phyloP scores from a whole-genome alignment of 1,140 invertebrate genomes.

The Gonatopus flavifemur region DNA sequence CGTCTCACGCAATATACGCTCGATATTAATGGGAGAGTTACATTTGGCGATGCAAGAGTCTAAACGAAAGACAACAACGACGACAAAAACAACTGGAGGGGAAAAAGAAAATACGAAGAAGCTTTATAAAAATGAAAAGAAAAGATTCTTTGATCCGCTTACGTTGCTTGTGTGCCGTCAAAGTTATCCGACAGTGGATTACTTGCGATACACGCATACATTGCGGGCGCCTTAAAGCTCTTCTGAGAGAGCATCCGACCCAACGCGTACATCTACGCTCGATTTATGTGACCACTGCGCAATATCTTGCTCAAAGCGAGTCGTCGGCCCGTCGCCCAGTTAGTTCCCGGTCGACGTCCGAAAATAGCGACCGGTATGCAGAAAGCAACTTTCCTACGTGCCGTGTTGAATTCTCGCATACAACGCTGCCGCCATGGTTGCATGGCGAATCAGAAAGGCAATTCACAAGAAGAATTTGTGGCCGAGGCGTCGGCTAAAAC shows the following conservation, averaged over 20 bases:
- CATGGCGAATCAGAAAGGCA: too few species aligned
- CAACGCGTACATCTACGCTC: conserved; percentile 23
- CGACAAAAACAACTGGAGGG: background rate
- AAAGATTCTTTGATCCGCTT: conserved; percentile 35
- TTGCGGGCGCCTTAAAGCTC: background rate
- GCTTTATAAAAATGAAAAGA: background rate
- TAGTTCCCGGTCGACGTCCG: conserved; percentile 23
- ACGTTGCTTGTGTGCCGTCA: conserved; percentile 26
- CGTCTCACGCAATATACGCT: conserved; percentile 22
- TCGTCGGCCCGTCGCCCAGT: conserved; percentile 22
- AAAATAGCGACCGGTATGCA: conserved; percentile 28
- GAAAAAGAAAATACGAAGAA: background rate
- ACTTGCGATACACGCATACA: conserved; percentile 28
- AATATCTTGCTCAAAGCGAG: conserved; percentile 32
- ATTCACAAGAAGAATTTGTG: too few species aligned
- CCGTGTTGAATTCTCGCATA: too few species aligned
- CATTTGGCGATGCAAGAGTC: conserved; percentile 26
- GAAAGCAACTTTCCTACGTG: too few species aligned
- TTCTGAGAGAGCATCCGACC: background rate
- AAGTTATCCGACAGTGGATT: conserved; percentile 40
- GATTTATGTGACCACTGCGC: conserved; percentile 31
- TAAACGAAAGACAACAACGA: conserved; percentile 3
- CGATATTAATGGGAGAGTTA: conserved; percentile 26
- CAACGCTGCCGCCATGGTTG: too few species aligned
- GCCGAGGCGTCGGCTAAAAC: too few species aligned